These are phyloP conservation scores for Alca torda DNA, from an alignment of 2,797 vertebrate genomes.

Conservation along the genomic window DNA sequence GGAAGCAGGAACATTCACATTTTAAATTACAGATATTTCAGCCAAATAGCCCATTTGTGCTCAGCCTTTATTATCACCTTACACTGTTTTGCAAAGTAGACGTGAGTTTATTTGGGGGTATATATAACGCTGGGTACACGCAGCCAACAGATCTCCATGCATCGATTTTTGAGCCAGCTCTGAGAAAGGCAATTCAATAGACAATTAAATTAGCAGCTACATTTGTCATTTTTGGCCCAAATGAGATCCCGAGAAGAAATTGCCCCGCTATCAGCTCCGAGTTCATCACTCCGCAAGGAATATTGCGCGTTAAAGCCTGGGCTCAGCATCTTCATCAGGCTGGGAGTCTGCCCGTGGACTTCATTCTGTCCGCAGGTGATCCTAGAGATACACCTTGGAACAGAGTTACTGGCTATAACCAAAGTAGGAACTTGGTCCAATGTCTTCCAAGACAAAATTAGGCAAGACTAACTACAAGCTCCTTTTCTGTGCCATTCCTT, in stretches of 20 bases:
- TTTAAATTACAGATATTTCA: background rate
- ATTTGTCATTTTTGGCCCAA: slow-evolving; percentile 24
- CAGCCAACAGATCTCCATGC: background rate
- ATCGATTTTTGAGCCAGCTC: slow-evolving; percentile 36
- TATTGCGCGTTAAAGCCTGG: background rate
- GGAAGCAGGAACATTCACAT: background rate
- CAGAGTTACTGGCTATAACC: background rate
- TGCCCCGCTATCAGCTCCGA: background rate
- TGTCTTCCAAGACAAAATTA: background rate
- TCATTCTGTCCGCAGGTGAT: background rate
- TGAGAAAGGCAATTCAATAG: slow-evolving; percentile 32
- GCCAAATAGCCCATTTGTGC: background rate
- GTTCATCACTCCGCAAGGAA: background rate
- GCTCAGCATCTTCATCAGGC: background rate
- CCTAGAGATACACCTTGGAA: background rate
- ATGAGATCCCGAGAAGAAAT: slow-evolving; percentile 31
- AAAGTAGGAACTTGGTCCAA: background rate
- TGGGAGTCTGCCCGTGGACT: background rate
- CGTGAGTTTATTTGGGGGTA: background rate
- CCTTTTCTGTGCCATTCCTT: too few species aligned
- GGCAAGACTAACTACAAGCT: background rate
- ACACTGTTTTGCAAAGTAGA: background rate
- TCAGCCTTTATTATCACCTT: background rate
- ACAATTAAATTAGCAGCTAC: slow-evolving; percentile 49
- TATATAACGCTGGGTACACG: background rate